Evolutionary conservation across 1,140 invertebrate genomes (phyloP), one percentile per base, ranked within the genome.

Genomic region (Venustaconcha ellipsiformis): DNA sequence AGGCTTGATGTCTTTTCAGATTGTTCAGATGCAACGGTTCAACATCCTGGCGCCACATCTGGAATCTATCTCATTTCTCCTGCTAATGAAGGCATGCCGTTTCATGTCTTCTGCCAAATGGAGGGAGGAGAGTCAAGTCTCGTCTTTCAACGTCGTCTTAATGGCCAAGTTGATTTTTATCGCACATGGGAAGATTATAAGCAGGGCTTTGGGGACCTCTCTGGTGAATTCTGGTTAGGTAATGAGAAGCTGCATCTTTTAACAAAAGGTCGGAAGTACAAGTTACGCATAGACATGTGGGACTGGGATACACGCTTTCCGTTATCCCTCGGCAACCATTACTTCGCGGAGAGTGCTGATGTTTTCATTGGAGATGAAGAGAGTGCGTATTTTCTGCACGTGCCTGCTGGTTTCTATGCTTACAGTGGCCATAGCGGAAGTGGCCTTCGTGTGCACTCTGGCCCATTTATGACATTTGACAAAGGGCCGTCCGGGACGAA

Each of bases 171-270:
- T 14, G 62, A 64, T 30, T 64, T 64, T 20, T 64, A 64, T 64
- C 62, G 62, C 30, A 64, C n/a, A 12, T 64, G 62, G 62, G 20
- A 64, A 14, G 62, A 64, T 4, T 64, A 64, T 64, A 64, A 64
- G 30, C 17, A 64, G 30, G 62, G 62, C 1, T 64, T 64, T 23
- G 62, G 62, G 14, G 62, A 64, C n/a, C 62, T 64, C 20, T 23
- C 20, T 30, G 62, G 62, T 13, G 62, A 64, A 64, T 64, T 64
- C 30, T 64, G 62, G 62, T 12, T 64, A 14, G 62, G 62, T 18
- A 64, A 64, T 14, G 62, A 64, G 30, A 91, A 92, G 66, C 90
- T 93, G 68, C 30, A 64, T 23, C 30, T 18, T 18, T 56, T 68
- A 18, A 48, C 67, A n/a, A 55, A 18, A 14, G 14, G 0, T 14